Conservation (phyloP, 2,113 vertebrate genomes). For the Chloebia gouldiae region DNA sequence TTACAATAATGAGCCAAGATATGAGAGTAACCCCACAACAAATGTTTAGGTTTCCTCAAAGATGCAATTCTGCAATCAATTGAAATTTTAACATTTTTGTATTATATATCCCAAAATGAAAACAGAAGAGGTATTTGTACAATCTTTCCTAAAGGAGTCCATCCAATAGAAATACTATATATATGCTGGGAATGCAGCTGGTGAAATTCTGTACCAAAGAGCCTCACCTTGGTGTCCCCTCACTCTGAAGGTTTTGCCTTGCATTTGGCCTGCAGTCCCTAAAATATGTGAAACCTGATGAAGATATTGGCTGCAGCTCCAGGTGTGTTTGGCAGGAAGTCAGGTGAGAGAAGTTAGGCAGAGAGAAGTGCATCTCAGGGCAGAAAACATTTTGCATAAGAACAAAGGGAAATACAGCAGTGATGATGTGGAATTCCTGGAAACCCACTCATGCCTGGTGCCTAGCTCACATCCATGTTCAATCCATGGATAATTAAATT, state of each 20-base stretch:
- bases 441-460: not conserved
- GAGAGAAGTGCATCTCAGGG: not conserved
- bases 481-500: slow-evolving; percentile 21
- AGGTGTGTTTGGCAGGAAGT: not conserved
- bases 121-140: not conserved
- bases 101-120: not conserved
- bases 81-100: not conserved
- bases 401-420: not conserved
- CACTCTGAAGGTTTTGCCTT: not conserved
- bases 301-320: not conserved
- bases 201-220: not conserved
- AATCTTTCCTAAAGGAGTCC: not conserved
- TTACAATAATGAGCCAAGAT: not conserved
- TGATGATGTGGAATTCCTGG: not conserved
- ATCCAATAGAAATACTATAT: not conserved
- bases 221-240: not conserved
- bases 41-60: not conserved
- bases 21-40: not conserved
- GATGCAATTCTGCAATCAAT: not conserved
- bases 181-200: not conserved
- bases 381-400: not conserved
- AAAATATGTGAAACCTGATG: not conserved
- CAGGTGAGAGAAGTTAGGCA: not conserved
- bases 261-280: not conserved
- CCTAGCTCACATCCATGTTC: not conserved